These are phyloP conservation scores for Glyphotaelius pellucidus DNA, from an alignment of 2,888 invertebrate species.

Conservation along the genomic window DNA sequence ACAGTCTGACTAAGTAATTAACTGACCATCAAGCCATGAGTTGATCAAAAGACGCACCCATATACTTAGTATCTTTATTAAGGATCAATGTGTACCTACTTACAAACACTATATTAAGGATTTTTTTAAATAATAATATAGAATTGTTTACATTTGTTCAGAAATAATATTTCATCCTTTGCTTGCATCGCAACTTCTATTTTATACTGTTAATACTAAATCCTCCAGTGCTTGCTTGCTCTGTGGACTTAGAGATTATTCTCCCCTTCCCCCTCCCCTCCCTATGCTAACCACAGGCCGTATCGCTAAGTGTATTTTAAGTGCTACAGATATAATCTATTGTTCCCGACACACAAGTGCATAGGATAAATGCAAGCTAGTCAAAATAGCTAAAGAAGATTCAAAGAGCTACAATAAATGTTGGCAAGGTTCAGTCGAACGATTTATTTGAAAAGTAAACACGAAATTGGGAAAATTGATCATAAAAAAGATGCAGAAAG, in stretches of 20 bases:
- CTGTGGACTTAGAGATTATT: constrained; percentile 55
- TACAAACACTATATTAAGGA: not conserved
- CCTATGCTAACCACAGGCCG: not conserved
- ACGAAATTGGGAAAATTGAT: not conserved
- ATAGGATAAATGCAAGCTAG: not conserved
- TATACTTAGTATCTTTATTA: too few species aligned
- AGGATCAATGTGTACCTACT: not conserved
- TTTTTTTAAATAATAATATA: not conserved
- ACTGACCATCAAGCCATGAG: too few species aligned
- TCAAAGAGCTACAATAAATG: not conserved
- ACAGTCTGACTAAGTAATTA: too few species aligned
- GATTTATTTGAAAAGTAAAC: not conserved
- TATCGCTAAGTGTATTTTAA: constrained; percentile 59
- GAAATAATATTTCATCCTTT: not conserved
- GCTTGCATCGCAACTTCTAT: not conserved
- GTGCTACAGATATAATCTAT: constrained; percentile 37
- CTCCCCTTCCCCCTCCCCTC: not conserved
- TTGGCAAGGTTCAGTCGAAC: not conserved
- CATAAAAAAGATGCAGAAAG: not conserved
- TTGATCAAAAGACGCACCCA: too few species aligned
- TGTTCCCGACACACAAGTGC: constrained; percentile 10
- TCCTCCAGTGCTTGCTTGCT: not conserved
- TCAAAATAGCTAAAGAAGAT: not conserved
- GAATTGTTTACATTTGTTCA: not conserved
- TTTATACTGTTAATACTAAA: constrained; percentile 1